Percentiles rank a stretch among this genome's conserved stretches.
Conservation (phyloP, 2,113 vertebrate species). For the Cyprinus carpio region DNA sequence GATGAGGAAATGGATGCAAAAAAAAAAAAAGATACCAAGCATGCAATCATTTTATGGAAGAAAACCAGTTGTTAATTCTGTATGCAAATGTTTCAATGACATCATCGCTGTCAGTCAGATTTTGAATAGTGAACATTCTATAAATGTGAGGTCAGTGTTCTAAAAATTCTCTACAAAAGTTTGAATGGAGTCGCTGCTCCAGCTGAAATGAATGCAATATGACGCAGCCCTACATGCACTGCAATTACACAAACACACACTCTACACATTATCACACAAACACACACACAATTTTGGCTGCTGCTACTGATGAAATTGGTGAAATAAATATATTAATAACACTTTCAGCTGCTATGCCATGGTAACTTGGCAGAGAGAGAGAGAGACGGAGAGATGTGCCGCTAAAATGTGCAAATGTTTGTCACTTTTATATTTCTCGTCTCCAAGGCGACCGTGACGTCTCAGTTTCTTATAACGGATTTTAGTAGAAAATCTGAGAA, state of each 20-base stretch:
- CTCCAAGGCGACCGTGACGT: constrained; percentile 74
- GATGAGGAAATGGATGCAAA: neutral
- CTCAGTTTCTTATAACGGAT: constrained; percentile 47
- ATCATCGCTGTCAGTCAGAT: neutral
- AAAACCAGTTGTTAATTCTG: neutral
- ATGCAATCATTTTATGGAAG: neutral
- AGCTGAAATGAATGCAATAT: no score
- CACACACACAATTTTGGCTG: neutral
- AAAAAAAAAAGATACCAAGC: neutral
- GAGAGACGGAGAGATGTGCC: constrained; percentile 1
- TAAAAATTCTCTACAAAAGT: neutral
- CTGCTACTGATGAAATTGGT: neutral
- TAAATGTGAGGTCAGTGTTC: neutral
- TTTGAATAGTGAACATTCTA: neutral
- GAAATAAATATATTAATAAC: constrained; percentile 24
- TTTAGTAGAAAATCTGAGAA: constrained; percentile 17
- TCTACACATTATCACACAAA: no score
- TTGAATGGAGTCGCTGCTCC: no score
- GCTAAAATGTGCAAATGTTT: constrained; percentile 61
- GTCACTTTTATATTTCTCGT: constrained; percentile 67
- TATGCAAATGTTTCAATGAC: neutral
- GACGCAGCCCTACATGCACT: neutral
- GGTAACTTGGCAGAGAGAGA: neutral
- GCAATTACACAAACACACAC: neutral
- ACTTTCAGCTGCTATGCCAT: neutral